A percentile compares a stretch with the other conserved stretches of the same genome.
These are phyloP conservation scores for Alosa sapidissima DNA, from an alignment of 2,797 vertebrate species.

Conservation along the genomic window DNA sequence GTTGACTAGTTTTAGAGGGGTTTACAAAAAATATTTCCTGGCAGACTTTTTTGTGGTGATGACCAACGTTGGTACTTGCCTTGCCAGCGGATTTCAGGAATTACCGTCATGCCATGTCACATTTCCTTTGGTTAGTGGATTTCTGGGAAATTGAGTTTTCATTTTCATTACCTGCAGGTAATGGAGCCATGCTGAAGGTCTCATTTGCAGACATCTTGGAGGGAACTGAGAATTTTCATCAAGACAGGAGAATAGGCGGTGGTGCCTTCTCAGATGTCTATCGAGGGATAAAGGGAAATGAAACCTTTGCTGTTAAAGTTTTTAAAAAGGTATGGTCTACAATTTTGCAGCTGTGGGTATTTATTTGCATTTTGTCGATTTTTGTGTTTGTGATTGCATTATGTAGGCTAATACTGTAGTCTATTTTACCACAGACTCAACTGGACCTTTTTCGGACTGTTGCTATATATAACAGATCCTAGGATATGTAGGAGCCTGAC, in stretches of 20 bases:
- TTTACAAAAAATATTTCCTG: not conserved
- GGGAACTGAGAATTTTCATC: conserved; percentile 74
- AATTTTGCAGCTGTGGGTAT: not conserved
- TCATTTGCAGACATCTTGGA: conserved; percentile 66
- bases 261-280: conserved; percentile 72
- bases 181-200: conserved; percentile 38
- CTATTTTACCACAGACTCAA: not conserved
- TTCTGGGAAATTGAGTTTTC: conserved; percentile 16
- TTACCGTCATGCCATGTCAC: not conserved
- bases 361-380: no score
- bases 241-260: conserved; percentile 67
- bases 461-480: not conserved
- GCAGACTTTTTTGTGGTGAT: no score
- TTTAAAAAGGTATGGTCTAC: conserved; percentile 73
- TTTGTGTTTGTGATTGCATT: no score
- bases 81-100: not conserved
- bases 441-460: not conserved
- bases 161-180: conserved; percentile 35
- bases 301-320: conserved; percentile 71
- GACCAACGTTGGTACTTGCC: not conserved
- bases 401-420: not conserved
- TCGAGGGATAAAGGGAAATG: conserved; percentile 62
- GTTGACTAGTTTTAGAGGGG: no score
- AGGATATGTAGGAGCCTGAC: not conserved
- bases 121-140: not conserved